phyloP scores from a whole-genome alignment of 2,888 invertebrate genomes.

The Ctena decussata region DNA sequence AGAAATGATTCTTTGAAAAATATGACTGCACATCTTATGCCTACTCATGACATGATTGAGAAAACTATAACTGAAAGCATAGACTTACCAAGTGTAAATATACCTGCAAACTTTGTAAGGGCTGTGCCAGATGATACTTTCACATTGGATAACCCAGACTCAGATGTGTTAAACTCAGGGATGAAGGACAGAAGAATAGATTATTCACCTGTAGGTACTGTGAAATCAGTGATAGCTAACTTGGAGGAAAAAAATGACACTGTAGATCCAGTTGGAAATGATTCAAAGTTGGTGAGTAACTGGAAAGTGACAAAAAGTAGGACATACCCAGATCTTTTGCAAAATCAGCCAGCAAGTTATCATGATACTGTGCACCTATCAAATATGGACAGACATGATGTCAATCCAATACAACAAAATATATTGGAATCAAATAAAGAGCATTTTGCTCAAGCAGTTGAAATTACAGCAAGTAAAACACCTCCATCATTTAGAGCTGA shows the following conservation, averaged over 20 bases:
- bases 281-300: neutral
- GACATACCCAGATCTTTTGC: slow-evolving; percentile 29
- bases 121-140: slow-evolving; percentile 17
- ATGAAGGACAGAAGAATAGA: slow-evolving; percentile 25
- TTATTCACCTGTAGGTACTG: slow-evolving; percentile 34
- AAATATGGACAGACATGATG: neutral
- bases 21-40: neutral
- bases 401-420: neutral
- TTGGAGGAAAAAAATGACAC: slow-evolving; percentile 32
- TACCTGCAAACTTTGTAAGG: neutral
- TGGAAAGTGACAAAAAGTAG: slow-evolving; percentile 3
- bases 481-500: neutral
- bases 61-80: neutral
- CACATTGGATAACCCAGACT: slow-evolving; percentile 31
- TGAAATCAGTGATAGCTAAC: slow-evolving; percentile 37
- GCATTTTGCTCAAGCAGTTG: neutral
- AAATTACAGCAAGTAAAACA: neutral
- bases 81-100: neutral
- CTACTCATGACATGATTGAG: neutral
- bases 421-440: neutral
- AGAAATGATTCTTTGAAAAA: neutral
- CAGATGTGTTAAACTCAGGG: neutral
- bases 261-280: neutral
- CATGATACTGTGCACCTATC: too few relatives aligned
- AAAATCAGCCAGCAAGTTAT: slow-evolving; percentile 5